These are phyloP conservation scores for Buphagus erythrorhynchus DNA, from an alignment of 2,797 vertebrate genomes.

Conservation along the genomic window DNA sequence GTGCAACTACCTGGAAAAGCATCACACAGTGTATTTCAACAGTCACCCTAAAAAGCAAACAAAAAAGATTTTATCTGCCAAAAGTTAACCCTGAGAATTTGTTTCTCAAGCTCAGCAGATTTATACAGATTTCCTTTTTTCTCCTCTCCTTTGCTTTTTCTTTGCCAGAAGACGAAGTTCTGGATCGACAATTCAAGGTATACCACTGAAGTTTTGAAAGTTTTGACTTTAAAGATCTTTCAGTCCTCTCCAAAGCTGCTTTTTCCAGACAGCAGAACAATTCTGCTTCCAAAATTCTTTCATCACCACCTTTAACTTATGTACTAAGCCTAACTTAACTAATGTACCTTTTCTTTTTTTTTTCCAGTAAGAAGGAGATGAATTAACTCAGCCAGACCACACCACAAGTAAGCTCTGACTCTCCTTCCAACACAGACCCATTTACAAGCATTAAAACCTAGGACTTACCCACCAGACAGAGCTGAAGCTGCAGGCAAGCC, in stretches of 20 bases:
- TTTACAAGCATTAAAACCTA: conserved; percentile 32
- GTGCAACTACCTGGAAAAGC: conserved; percentile 43
- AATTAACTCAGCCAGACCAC: conserved; percentile 44
- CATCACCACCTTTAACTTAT: conserved; percentile 13
- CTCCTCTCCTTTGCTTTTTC: background rate
- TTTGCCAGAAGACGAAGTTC: conserved; percentile 3
- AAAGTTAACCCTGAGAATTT: background rate
- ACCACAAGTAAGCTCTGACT: conserved; percentile 1
- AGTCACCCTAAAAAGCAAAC: background rate
- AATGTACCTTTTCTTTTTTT: background rate
- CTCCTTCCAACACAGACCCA: conserved; percentile 45
- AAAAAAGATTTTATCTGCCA: background rate
- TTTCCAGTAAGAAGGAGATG: conserved; percentile 5
- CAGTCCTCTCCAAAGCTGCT: background rate
- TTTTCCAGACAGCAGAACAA: conserved; percentile 24
- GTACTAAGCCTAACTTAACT: background rate
- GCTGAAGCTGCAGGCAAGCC: conserved; percentile 64
- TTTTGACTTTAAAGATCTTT: conserved; percentile 8
- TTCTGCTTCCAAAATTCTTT: conserved; percentile 37
- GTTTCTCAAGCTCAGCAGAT: background rate
- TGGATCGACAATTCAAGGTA: conserved; percentile 36
- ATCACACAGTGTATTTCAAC: background rate
- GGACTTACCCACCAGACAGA: conserved; percentile 77
- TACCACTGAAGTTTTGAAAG: background rate
- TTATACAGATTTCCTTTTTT: background rate